A percentile compares a stretch with the other conserved stretches of the same genome.
Evolutionary conservation across 2,113 vertebrate genomes (phyloP).

Genomic region (Tichodroma muraria): DNA sequence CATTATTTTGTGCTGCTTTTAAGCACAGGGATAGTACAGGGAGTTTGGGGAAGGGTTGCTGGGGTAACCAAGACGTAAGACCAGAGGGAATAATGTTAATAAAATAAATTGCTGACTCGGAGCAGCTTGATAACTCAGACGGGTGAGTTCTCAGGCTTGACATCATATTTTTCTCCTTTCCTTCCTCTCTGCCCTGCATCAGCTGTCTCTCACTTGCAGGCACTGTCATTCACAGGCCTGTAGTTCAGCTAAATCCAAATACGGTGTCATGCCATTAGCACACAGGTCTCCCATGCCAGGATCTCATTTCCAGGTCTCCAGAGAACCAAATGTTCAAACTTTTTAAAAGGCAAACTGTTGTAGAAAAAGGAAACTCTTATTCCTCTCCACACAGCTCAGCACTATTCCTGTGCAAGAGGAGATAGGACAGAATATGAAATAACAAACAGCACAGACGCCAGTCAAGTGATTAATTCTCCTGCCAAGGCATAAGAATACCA

Average conservation of each 20-base stretch:
- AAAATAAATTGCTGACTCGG: constrained; percentile 50
- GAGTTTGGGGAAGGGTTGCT: constrained; percentile 43
- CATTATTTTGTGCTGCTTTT: background rate
- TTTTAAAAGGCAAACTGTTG: background rate
- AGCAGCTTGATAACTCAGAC: constrained; percentile 1
- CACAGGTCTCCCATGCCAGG: background rate
- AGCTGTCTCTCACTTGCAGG: background rate
- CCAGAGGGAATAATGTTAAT: constrained; percentile 48
- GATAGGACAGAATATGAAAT: background rate
- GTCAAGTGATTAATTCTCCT: background rate
- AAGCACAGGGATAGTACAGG: background rate
- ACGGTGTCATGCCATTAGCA: background rate
- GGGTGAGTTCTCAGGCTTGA: constrained; percentile 36
- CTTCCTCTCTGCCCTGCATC: background rate
- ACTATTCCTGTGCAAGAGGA: background rate
- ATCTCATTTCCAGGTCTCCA: background rate
- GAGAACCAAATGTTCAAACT: background rate
- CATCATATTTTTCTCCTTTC: constrained; percentile 14
- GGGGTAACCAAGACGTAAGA: background rate
- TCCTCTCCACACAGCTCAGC: background rate
- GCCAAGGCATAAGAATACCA: background rate
- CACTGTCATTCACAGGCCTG: background rate
- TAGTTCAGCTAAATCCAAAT: background rate
- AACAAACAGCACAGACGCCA: background rate
- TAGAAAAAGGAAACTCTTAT: background rate